These are phyloP conservation scores for Hirtodrosophila trivittata DNA, from an alignment of 2,888 invertebrate species.

Conservation along the genomic window DNA sequence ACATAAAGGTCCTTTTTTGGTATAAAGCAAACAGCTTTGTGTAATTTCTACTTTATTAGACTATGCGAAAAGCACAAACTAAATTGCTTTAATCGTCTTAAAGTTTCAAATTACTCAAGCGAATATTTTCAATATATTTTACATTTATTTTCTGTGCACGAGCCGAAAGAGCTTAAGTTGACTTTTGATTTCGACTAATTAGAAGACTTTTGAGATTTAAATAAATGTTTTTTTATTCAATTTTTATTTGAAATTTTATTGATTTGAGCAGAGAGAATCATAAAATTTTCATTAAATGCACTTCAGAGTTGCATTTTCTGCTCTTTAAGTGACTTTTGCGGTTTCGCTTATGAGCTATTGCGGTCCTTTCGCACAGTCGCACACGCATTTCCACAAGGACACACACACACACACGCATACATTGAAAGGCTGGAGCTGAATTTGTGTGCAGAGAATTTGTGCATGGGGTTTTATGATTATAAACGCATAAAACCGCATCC, in stretches of 20 bases:
- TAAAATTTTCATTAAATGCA: constrained; percentile 35
- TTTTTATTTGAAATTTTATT: too few species aligned
- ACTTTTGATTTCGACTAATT: too few species aligned
- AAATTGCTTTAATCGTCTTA: not conserved
- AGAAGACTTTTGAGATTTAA: too few species aligned
- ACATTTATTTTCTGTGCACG: too few species aligned
- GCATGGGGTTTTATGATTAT: constrained; percentile 21
- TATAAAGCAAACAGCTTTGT: constrained; percentile 64
- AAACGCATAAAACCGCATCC: constrained; percentile 44
- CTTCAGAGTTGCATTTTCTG: constrained; percentile 28
- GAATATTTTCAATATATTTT: too few species aligned
- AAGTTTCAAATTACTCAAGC: not conserved
- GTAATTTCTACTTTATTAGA: constrained; percentile 69
- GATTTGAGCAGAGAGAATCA: too few species aligned
- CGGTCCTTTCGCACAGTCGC: constrained; percentile 42
- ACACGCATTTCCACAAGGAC: constrained; percentile 13
- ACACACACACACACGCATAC: constrained; percentile 1
- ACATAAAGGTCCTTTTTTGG: too few species aligned
- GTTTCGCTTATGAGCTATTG: constrained; percentile 71
- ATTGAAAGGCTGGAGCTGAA: too few species aligned
- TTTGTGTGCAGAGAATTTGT: constrained; percentile 16
- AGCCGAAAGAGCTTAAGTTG: too few species aligned
- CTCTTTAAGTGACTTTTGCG: constrained; percentile 71
- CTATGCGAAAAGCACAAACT: too few species aligned
- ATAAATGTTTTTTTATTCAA: too few species aligned